Evolutionary conservation across 2,113 vertebrate species (phyloP).

Genomic region (Boleophthalmus pectinirostris): DNA sequence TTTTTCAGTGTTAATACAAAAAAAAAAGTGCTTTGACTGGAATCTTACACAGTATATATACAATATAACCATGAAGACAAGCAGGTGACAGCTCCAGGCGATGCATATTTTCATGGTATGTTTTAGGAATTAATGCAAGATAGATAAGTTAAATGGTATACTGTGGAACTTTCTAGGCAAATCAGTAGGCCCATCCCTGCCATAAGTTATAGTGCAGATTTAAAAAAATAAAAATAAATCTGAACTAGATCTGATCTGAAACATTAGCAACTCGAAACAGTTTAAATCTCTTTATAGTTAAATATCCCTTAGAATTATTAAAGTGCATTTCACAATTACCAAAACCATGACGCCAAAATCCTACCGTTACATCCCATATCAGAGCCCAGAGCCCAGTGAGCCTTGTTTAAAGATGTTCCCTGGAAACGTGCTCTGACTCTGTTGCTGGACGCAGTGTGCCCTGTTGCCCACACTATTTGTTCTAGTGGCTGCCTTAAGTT

Average conservation of each 20-base stretch:
- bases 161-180: neutral
- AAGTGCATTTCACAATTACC: neutral
- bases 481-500: constrained; percentile 66
- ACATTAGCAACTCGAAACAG: neutral
- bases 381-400: constrained; percentile 28
- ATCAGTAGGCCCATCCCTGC: too few relatives aligned
- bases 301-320: neutral
- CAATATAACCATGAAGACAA: too few relatives aligned
- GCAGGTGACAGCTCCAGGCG: too few relatives aligned
- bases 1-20: too few relatives aligned
- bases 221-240: too few relatives aligned
- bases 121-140: too few relatives aligned
- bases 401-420: constrained; percentile 40
- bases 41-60: too few relatives aligned
- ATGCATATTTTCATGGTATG: too few relatives aligned
- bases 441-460: constrained; percentile 62
- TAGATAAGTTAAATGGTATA: neutral
- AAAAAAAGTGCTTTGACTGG: too few relatives aligned
- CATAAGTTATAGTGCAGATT: too few relatives aligned
- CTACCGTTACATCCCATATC: constrained; percentile 11
- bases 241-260: neutral
- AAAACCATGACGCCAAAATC: neutral
- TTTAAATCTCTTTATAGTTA: neutral
- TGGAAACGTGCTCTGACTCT: constrained; percentile 60
- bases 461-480: constrained; percentile 71